Percentiles rank a stretch among this genome's conserved stretches.
Evolutionary conservation across 2,888 invertebrate species (phyloP).

Genomic region (Julus scanicus): DNA sequence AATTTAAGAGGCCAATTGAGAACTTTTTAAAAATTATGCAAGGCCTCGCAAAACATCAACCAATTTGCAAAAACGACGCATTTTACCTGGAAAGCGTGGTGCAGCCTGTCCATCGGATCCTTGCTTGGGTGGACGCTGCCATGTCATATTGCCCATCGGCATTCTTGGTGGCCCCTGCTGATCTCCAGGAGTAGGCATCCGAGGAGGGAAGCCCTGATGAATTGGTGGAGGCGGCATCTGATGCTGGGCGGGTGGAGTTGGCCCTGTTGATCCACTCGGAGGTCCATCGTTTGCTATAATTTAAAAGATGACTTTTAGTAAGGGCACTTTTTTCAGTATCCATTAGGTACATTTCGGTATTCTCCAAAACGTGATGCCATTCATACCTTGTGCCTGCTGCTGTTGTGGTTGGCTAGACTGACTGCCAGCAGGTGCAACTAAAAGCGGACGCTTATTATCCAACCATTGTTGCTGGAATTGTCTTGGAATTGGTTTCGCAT

Average conservation of each 20-base stretch:
- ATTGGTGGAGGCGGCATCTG: conserved; percentile 24
- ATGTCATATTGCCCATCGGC: conserved; percentile 46
- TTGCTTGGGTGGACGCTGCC: not conserved
- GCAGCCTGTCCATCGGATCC: conserved; percentile 19
- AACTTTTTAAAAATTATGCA: no score
- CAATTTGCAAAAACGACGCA: not conserved
- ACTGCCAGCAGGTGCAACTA: conserved; percentile 55
- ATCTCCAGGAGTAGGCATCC: conserved; percentile 8
- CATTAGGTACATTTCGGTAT: no score
- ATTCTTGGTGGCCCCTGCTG: conserved; percentile 47
- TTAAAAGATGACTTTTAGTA: not conserved
- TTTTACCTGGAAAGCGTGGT: conserved; percentile 46
- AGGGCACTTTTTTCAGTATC: no score
- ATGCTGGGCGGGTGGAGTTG: conserved; percentile 36
- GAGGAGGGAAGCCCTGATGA: conserved; percentile 46
- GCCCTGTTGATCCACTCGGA: not conserved
- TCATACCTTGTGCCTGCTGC: not conserved
- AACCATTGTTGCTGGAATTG: conserved; percentile 98
- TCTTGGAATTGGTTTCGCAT: conserved; percentile 94
- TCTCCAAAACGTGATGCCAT: not conserved
- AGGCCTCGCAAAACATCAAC: no score
- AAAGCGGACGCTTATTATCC: conserved; percentile 61
- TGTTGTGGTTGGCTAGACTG: conserved; percentile 17
- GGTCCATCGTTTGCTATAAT: conserved; percentile 22
- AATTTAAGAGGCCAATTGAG: no score